Base-by-base conservation (phyloP, 2,888 invertebrate genomes). In the Scaptomyza caliginosa region DNA sequence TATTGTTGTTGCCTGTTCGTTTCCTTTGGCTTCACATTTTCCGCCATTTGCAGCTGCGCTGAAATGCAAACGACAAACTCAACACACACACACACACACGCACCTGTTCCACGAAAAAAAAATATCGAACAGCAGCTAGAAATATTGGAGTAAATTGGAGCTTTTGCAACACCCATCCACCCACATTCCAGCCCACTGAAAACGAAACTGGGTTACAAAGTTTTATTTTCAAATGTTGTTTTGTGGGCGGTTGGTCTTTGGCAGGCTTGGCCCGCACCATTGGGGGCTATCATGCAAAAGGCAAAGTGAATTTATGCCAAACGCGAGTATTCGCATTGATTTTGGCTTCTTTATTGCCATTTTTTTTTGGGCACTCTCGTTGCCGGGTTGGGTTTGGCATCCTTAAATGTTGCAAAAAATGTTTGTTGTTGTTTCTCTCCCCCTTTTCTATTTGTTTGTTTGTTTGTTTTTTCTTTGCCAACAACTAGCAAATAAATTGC, bases 281-380 rank as follows among this genome's bases (percentile, higher is more conserved):
- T 8, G 45, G 10, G 8, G 24, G 43, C 42, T 70, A 56, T 63
- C 57, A 52, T 56, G 64, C 48, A 23, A 43, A 45, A 16, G 48
- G 34, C 65, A 78, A 79, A 84, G 72, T 66, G 76, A 86, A 83
- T 81, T 86, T 81, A 83, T 81, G 80, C 80, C 86, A 86, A 73
- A 58, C 66, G 77, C 74, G 81, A 86, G 83, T 86, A 77, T 86
- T 80, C 80, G 80, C 77, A 86, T 80, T 83, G 86, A 81, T 81
- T 81, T 81, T 68, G 66, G 77, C 65, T 79, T 77, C 80, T 83
- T 86, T 86, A 80, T 83, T 74, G 77, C 74, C 63, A 52, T 65
- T 78, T 78, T 67, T 49, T 32, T 32, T 39, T 55, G 45, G 46
- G 58, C 54, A 49, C 52, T 58, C 51, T 30, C 13, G 21, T 10